A percentile compares a stretch with the other conserved stretches of the same genome.
These are phyloP conservation scores for Orchesella cincta DNA, from an alignment of 1,140 invertebrate genomes.

Conservation along the genomic window DNA sequence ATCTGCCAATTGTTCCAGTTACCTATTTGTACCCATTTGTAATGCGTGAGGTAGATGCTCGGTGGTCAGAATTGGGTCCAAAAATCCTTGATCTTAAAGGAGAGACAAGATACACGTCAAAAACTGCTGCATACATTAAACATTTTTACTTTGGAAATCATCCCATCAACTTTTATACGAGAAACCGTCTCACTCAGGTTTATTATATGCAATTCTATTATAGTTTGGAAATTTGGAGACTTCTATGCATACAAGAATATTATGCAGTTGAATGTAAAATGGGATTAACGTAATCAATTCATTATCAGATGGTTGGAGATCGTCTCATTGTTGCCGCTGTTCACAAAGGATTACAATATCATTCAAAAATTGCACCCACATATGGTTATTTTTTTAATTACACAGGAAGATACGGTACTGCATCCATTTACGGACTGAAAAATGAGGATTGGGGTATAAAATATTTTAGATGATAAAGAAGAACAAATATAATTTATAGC, in stretches of 20 bases:
- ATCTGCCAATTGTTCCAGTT: conserved; percentile 13
- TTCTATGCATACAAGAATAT: neutral
- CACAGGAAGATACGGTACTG: conserved; percentile 36
- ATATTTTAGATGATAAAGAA: neutral
- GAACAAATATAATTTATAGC: too few relatives aligned
- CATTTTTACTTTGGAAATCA: conserved; percentile 37
- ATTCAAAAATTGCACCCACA: conserved; percentile 33
- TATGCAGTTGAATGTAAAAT: neutral
- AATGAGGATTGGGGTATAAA: conserved; percentile 36
- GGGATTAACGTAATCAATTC: neutral
- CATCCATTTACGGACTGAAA: conserved; percentile 32
- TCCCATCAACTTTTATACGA: conserved; percentile 29
- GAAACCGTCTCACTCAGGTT: conserved; percentile 27
- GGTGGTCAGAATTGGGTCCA: conserved; percentile 37
- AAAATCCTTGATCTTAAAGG: conserved; percentile 33
- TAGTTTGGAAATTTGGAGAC: neutral
- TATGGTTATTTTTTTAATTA: conserved; percentile 43
- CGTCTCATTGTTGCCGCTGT: conserved; percentile 34
- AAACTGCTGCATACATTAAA: conserved; percentile 24
- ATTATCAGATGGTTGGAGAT: conserved; percentile 39
- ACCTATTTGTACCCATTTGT: conserved; percentile 37
- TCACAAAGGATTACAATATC: conserved; percentile 34
- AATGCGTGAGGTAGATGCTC: conserved; percentile 27
- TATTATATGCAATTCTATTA: neutral
- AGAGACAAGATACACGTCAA: conserved; percentile 28